Conservation (phyloP, 1,140 invertebrate species). For the Diorhabda elongata region DNA sequence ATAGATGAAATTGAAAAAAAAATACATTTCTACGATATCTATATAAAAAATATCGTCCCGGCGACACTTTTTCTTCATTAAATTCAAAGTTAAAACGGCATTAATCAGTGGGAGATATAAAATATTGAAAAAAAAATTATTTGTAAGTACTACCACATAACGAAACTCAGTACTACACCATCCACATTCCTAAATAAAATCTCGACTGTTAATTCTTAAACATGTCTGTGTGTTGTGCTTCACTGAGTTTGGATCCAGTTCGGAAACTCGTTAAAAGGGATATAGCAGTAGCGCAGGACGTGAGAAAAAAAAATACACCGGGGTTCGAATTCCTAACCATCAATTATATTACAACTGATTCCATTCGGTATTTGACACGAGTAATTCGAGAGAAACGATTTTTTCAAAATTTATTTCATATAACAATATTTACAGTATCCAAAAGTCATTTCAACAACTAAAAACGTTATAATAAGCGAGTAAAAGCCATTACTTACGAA, state of each 20-base stretch:
- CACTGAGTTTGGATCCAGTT: constrained; percentile 35
- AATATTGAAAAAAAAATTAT: too few species aligned
- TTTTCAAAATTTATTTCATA: too few species aligned
- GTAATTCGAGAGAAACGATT: background rate
- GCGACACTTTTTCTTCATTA: too few species aligned
- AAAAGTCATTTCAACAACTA: too few species aligned
- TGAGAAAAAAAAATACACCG: background rate
- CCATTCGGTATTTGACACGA: background rate
- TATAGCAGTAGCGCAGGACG: constrained; percentile 20
- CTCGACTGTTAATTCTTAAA: constrained; percentile 36
- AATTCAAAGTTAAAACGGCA: too few species aligned
- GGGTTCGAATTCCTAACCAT: constrained; percentile 7
- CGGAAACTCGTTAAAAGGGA: constrained; percentile 32
- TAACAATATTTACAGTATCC: too few species aligned
- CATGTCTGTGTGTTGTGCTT: constrained; percentile 38
- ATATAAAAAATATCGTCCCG: too few species aligned
- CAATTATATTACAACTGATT: background rate
- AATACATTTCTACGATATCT: too few species aligned
- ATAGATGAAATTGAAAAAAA: too few species aligned
- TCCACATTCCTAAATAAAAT: constrained; percentile 38
- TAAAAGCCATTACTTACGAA: too few species aligned
- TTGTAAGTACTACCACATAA: background rate
- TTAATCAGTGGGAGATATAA: too few species aligned
- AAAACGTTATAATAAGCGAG: too few species aligned
- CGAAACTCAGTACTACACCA: constrained; percentile 6